phyloP scores from a whole-genome alignment of 2,888 invertebrate species.

The Sinotaia quadrata region DNA sequence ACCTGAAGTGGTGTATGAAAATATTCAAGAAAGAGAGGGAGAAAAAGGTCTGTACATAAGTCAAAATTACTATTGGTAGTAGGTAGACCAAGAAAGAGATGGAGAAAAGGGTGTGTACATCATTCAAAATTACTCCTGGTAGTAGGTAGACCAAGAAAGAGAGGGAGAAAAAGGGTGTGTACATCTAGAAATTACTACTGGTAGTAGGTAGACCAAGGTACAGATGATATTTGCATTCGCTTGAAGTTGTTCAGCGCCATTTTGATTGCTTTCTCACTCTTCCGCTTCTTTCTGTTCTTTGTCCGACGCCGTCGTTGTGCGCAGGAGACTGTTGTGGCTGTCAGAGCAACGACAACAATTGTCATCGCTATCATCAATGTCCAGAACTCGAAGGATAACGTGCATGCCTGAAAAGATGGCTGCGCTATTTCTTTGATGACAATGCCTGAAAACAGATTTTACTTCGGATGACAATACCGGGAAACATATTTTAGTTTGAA shows the following conservation, averaged over 20 bases:
- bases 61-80: too few species aligned
- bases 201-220: conserved; percentile 17
- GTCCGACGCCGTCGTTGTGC: conserved; percentile 30
- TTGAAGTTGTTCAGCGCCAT: conserved; percentile 24
- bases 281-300: conserved; percentile 31
- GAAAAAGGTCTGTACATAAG: too few species aligned
- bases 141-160: too few species aligned
- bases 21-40: too few species aligned
- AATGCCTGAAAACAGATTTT: conserved; percentile 13
- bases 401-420: conserved; percentile 26
- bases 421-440: conserved; percentile 12
- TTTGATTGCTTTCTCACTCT: conserved; percentile 19
- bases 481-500: too few species aligned
- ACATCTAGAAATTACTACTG: neutral
- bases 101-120: too few species aligned
- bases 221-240: conserved; percentile 22
- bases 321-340: conserved; percentile 23
- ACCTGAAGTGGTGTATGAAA: too few species aligned
- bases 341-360: conserved; percentile 21
- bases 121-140: too few species aligned
- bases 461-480: too few species aligned
- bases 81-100: too few species aligned
- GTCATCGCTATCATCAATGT: conserved; percentile 19
- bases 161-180: neutral
- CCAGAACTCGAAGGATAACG: conserved; percentile 24